Conservation (phyloP, 2,888 invertebrate species). For the Tipula lateralis region DNA sequence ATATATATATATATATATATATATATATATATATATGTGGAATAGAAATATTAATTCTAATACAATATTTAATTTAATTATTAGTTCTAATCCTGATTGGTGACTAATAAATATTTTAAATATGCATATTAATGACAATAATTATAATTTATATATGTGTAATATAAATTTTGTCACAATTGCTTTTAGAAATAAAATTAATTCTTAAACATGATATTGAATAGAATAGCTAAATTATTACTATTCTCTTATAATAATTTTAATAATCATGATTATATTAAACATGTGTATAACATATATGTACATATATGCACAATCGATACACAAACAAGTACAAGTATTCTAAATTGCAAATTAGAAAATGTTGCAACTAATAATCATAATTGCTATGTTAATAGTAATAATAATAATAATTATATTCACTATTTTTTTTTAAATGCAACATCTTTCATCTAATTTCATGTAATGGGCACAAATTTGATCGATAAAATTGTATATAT, state of each 20-base stretch:
- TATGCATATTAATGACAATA: too few species aligned
- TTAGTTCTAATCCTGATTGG: too few species aligned
- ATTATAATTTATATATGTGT: too few species aligned
- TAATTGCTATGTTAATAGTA: neutral
- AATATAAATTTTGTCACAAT: neutral
- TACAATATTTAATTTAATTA: too few species aligned
- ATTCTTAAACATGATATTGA: neutral
- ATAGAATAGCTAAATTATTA: neutral
- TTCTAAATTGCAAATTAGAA: neutral
- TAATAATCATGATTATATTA: neutral
- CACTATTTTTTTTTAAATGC: neutral
- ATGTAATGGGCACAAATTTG: neutral
- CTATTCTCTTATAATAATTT: neutral
- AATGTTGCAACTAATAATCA: neutral
- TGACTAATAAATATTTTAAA: too few species aligned
- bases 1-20: too few species aligned
- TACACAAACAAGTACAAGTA: neutral
- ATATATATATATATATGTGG: too few species aligned
- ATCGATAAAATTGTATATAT: neutral
- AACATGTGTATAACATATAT: neutral
- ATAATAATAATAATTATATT: neutral
- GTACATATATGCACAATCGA: neutral
- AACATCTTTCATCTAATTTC: conserved; percentile 19
- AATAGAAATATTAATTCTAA: too few species aligned
- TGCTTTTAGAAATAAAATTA: neutral